A percentile compares a stretch with the other conserved stretches of the same genome.
Conservation (phyloP, 2,113 vertebrate species). For the Circaetus gallicus region DNA sequence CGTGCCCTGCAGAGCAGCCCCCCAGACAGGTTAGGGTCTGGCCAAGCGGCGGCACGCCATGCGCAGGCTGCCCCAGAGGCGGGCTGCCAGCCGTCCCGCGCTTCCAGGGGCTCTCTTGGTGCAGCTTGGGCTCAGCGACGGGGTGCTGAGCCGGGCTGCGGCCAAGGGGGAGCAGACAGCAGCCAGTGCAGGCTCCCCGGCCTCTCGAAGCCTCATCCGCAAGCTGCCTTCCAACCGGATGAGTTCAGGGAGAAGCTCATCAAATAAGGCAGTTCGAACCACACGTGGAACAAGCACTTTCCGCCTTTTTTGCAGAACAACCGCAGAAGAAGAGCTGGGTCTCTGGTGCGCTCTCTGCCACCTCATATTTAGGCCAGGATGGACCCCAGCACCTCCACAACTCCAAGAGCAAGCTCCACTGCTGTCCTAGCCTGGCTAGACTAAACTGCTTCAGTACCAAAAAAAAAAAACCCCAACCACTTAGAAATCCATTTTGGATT, state of each 20-base stretch:
- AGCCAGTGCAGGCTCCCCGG: neutral
- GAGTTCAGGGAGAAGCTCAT: neutral
- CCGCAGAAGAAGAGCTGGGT: fast-evolving
- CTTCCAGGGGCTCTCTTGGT: neutral
- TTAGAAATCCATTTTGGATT: slow-evolving; percentile 11
- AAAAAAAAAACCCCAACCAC: neutral
- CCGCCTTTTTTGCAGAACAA: neutral
- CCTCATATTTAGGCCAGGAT: neutral
- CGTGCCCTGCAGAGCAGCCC: neutral
- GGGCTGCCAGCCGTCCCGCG: fast-evolving
- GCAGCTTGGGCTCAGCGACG: neutral
- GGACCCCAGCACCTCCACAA: neutral
- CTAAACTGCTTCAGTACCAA: neutral
- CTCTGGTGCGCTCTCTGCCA: neutral
- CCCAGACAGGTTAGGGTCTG: fast-evolving
- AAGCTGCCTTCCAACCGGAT: neutral
- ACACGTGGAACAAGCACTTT: neutral
- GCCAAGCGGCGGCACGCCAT: fast-evolving
- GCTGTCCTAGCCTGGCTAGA: neutral
- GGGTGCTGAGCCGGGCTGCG: fast-evolving
- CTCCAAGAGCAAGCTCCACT: neutral
- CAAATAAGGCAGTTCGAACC: neutral
- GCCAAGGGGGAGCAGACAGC: neutral
- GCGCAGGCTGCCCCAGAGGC: neutral
- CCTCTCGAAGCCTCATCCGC: neutral